Evolutionary conservation across 2,113 vertebrate genomes (phyloP).

Genomic region (Peucedramus taeniatus): DNA sequence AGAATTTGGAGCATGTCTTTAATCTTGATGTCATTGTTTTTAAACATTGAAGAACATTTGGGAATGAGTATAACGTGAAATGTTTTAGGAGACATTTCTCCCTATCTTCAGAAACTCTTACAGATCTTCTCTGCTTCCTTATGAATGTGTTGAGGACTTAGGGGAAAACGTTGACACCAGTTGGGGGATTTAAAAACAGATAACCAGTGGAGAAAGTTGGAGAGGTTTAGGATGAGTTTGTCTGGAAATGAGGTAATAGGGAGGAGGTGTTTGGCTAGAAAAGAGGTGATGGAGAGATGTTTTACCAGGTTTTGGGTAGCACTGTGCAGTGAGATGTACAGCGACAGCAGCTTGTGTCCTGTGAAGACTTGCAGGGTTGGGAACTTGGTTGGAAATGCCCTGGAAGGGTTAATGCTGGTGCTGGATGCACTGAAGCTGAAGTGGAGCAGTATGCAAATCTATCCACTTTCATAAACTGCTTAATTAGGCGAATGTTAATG

Average conservation of each 20-base stretch:
- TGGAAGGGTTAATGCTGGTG: slow-evolving; percentile 63
- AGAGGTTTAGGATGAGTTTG: neutral
- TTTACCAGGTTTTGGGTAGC: neutral
- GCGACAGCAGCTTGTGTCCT: neutral
- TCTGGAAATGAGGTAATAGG: neutral
- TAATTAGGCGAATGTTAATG: slow-evolving; percentile 84
- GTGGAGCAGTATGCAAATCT: slow-evolving; percentile 68
- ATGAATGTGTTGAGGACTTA: neutral
- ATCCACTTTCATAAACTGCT: slow-evolving; percentile 80
- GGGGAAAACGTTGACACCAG: neutral
- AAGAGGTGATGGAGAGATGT: neutral
- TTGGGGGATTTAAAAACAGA: neutral
- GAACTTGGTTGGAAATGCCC: neutral
- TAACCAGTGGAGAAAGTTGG: neutral
- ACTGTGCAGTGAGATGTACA: neutral
- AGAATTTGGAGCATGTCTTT: neutral
- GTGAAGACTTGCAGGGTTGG: neutral
- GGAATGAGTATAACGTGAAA: neutral
- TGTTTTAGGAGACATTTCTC: neutral
- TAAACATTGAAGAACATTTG: slow-evolving; percentile 4
- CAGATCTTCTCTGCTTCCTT: neutral
- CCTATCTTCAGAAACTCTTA: neutral
- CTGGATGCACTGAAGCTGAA: slow-evolving; percentile 55
- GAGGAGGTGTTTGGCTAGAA: neutral
- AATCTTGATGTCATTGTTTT: neutral